These are phyloP conservation scores for Selenia dentaria DNA, from an alignment of 2,888 invertebrate species.

Conservation along the genomic window DNA sequence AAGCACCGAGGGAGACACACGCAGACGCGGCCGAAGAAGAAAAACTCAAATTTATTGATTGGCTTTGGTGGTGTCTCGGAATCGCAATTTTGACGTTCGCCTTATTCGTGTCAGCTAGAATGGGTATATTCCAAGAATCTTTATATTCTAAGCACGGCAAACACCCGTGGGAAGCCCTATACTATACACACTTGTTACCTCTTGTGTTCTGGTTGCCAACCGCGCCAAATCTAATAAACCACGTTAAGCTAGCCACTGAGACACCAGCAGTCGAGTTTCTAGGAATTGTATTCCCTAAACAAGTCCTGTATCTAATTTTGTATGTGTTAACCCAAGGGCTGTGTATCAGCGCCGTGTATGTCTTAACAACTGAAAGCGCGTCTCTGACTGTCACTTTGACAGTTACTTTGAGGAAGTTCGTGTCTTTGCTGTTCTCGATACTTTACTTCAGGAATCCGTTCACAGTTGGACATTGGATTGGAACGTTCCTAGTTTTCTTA, in stretches of 20 bases:
- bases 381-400: constrained; percentile 98
- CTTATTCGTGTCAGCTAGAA: constrained; percentile 95
- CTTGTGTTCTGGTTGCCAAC: constrained; percentile 95
- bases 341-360: constrained; percentile 98
- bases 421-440: constrained; percentile 97
- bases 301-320: constrained; percentile 90
- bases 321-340: constrained; percentile 95
- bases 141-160: constrained; percentile 94
- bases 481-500: constrained; percentile 94
- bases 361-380: constrained; percentile 96
- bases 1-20: constrained; percentile 76
- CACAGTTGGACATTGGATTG: constrained; percentile 95
- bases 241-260: constrained; percentile 88
- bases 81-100: constrained; percentile 94
- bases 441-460: constrained; percentile 97
- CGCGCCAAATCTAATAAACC: constrained; percentile 90
- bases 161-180: constrained; percentile 94
- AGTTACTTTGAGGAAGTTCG: constrained; percentile 97
- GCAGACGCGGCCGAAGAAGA: constrained; percentile 70
- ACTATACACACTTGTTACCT: constrained; percentile 95
- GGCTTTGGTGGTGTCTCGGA: constrained; percentile 88
- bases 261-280: constrained; percentile 87
- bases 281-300: constrained; percentile 87
- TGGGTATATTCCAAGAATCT: constrained; percentile 98
- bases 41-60: constrained; percentile 68